A percentile compares a stretch with the other conserved stretches of the same genome.
phyloP scores from a whole-genome alignment of 2,797 vertebrate species.

The Epinephelus awoara region DNA sequence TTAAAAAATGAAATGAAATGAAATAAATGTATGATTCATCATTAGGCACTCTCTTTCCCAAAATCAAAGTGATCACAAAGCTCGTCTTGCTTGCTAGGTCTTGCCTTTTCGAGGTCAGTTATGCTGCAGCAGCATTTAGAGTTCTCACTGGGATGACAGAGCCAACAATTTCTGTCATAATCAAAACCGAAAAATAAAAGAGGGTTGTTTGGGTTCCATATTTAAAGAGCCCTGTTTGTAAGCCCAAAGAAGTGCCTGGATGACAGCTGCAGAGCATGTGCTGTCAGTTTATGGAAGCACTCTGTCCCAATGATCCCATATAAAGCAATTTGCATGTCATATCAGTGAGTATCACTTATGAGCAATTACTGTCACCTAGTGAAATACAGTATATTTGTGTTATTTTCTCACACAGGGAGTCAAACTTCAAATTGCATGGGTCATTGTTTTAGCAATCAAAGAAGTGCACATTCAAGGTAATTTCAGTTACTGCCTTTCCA shows the following conservation, averaged over 20 bases:
- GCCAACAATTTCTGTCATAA: slow-evolving; percentile 21
- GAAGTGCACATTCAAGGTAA: slow-evolving; percentile 39
- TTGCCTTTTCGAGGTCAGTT: background rate
- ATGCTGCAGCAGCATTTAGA: background rate
- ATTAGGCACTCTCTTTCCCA: background rate
- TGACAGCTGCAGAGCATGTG: slow-evolving; percentile 29
- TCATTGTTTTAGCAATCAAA: slow-evolving; percentile 65
- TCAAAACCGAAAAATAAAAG: slow-evolving; percentile 29
- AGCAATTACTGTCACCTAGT: slow-evolving; percentile 70
- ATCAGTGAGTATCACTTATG: slow-evolving; percentile 64
- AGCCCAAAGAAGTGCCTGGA: slow-evolving; percentile 9
- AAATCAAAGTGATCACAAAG: slow-evolving; percentile 1
- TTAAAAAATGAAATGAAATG: background rate
- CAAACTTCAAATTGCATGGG: slow-evolving; percentile 49
- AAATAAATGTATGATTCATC: background rate
- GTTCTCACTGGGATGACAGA: background rate
- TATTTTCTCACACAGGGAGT: slow-evolving; percentile 54
- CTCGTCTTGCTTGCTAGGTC: background rate
- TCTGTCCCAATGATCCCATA: slow-evolving; percentile 47
- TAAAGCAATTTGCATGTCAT: slow-evolving; percentile 65
- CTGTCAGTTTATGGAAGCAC: slow-evolving; percentile 59
- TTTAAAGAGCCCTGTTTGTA: slow-evolving; percentile 49
- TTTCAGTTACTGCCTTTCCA: slow-evolving; percentile 57
- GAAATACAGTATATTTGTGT: slow-evolving; percentile 56
- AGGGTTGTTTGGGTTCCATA: background rate